These are phyloP conservation scores for Bathynomus jamesi DNA, from an alignment of 1,140 invertebrate species.

Conservation along the genomic window DNA sequence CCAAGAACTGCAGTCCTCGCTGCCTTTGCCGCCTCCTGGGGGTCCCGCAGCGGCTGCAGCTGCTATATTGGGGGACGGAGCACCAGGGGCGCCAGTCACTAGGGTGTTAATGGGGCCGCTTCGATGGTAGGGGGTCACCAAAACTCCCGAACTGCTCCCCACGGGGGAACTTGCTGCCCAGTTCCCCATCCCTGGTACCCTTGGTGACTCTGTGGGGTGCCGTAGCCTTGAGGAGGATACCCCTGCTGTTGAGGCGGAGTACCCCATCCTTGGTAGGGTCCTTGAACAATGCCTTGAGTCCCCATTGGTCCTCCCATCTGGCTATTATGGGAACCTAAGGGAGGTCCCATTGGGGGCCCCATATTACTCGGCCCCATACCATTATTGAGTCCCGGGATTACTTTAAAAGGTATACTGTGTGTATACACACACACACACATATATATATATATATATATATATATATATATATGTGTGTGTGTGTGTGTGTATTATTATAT, in stretches of 20 bases:
- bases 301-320: constrained; percentile 59
- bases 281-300: constrained; percentile 57
- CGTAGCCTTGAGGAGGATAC: constrained; percentile 69
- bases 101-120: not conserved
- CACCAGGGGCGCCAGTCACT: constrained; percentile 25
- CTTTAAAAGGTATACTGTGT: too few relatives aligned
- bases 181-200: constrained; percentile 50
- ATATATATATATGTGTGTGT: too few relatives aligned
- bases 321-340: constrained; percentile 72
- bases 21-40: constrained; percentile 3
- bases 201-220: constrained; percentile 68
- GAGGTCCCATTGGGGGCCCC: constrained; percentile 46
- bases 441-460: too few relatives aligned
- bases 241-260: constrained; percentile 75
- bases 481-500: too few relatives aligned
- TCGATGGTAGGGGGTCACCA: constrained; percentile 15
- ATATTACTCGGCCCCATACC: constrained; percentile 52
- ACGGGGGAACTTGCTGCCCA: constrained; percentile 61
- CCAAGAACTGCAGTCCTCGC: not conserved
- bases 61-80: constrained; percentile 24
- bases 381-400: constrained; percentile 34
- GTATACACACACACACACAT: too few relatives aligned
- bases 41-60: constrained; percentile 24
- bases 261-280: constrained; percentile 73
- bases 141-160: constrained; percentile 49